phyloP scores from a whole-genome alignment of 2,888 invertebrate species.

The Ophion obscuratus region DNA sequence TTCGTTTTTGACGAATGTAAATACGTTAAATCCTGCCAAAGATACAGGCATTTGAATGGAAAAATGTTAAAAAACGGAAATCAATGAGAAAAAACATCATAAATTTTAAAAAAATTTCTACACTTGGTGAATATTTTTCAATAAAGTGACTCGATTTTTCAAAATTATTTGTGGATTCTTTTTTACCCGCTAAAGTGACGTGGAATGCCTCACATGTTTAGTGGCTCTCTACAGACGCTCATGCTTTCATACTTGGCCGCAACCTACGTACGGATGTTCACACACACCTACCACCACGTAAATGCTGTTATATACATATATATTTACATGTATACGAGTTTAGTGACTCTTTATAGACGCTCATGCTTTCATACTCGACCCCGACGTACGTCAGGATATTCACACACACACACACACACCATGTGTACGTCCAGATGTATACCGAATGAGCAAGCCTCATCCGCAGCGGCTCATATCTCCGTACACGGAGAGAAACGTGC shows the following conservation, averaged over 20 bases:
- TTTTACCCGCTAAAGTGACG: too few species aligned
- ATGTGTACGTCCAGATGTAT: neutral
- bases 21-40: too few species aligned
- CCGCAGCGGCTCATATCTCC: conserved; percentile 31
- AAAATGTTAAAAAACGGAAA: too few species aligned
- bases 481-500: conserved; percentile 30
- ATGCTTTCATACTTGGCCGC: neutral
- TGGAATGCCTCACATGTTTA: too few species aligned
- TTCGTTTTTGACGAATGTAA: too few species aligned
- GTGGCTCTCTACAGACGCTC: neutral
- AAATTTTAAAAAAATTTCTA: too few species aligned
- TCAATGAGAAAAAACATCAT: too few species aligned
- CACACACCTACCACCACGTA: neutral
- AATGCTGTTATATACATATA: neutral
- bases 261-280: neutral
- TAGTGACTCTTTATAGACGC: neutral
- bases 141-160: too few species aligned
- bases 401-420: neutral
- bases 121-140: too few species aligned
- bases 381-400: neutral
- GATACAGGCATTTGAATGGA: too few species aligned
- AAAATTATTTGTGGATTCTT: too few species aligned
- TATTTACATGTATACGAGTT: neutral
- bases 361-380: neutral
- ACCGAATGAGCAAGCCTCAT: conserved; percentile 10